Conservation (phyloP, 2,888 invertebrate species). For the Lamellibrachia satsuma region DNA sequence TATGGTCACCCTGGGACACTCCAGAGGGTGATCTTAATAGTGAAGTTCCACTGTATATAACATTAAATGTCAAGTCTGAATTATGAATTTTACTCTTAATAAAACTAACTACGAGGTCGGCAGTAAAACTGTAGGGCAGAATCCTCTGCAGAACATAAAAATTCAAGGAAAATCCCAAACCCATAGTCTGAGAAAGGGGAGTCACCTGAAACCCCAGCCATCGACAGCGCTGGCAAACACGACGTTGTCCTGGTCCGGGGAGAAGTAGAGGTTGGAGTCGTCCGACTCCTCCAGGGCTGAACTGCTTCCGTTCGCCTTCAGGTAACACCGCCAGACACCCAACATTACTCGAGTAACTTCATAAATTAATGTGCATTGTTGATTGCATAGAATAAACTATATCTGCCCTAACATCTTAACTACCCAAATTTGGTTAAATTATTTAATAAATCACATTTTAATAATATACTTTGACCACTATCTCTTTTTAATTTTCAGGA, state of each 20-base stretch:
- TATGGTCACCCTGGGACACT: too few relatives aligned
- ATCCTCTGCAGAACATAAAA: not conserved
- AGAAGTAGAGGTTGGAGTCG: slow-evolving; percentile 89
- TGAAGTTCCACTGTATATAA: too few relatives aligned
- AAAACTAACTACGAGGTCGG: not conserved
- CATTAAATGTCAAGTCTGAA: not conserved
- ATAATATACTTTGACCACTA: too few relatives aligned
- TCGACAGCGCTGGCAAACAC: slow-evolving; percentile 95
- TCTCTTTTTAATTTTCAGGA: too few relatives aligned
- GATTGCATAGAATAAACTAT: too few relatives aligned
- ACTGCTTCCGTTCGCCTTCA: slow-evolving; percentile 63
- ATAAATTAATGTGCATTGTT: too few relatives aligned
- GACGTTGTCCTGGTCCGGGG: slow-evolving; percentile 93
- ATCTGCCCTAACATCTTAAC: too few relatives aligned
- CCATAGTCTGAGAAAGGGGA: not conserved
- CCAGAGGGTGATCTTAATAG: too few relatives aligned
- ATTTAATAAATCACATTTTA: too few relatives aligned
- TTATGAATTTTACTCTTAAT: not conserved
- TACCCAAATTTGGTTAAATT: too few relatives aligned
- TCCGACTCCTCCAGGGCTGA: slow-evolving; percentile 86
- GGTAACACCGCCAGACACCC: too few relatives aligned
- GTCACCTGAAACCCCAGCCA: slow-evolving; percentile 84
- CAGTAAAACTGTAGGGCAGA: not conserved
- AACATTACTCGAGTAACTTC: too few relatives aligned
- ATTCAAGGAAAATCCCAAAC: not conserved